Evolutionary conservation across 2,888 invertebrate species (phyloP), one percentile per base, ranked within the genome.

Genomic region (Orthosia cruda): DNA sequence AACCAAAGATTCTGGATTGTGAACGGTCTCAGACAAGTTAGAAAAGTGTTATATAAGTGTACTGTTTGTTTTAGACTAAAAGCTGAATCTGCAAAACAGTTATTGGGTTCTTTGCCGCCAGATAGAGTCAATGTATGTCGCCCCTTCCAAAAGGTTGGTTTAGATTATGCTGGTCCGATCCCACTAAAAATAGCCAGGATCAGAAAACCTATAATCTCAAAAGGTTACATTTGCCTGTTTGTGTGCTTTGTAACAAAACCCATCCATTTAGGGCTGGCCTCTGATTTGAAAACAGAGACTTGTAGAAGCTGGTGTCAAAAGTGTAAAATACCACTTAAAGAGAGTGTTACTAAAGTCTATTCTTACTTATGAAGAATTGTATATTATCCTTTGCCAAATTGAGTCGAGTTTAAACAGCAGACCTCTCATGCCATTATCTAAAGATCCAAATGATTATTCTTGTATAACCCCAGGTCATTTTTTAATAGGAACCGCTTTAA

Each of bases 211-310:
- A 49, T 49, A 63, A 47, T 47, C 26, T 16, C 49, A 40, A 59
- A 59, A 59, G 59, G 59, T 59, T 59, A 58, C 5, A 26, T 57
- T 57, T 57, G 58, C 26, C 58, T 57, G 26, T 57, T 57, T 57
- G 57, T 26, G 57, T 59, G 59, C 59, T 59, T 59, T 40, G 32
- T 59, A n/a, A n/a, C 59, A n/a, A 58, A 58, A 40, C n/a, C 61
- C 20, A 40, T 61, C 61, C 61, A 61, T 13, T 61, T 45, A 15
- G 61, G 40, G 61, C 20, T 61, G 40, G 61, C 61, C 40, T 20
- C 40, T 61, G 61, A 61, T 61, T 61, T 61, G n/a, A 61, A 61
- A 61, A 61, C 61, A 45, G 61, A 61, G 62, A 62, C n/a, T 62
- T 16, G 47, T 47, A 47, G 23, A 62, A 62, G 23, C 47, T 47